Base-by-base conservation (phyloP, 2,113 vertebrate genomes). In the Calypte anna region DNA sequence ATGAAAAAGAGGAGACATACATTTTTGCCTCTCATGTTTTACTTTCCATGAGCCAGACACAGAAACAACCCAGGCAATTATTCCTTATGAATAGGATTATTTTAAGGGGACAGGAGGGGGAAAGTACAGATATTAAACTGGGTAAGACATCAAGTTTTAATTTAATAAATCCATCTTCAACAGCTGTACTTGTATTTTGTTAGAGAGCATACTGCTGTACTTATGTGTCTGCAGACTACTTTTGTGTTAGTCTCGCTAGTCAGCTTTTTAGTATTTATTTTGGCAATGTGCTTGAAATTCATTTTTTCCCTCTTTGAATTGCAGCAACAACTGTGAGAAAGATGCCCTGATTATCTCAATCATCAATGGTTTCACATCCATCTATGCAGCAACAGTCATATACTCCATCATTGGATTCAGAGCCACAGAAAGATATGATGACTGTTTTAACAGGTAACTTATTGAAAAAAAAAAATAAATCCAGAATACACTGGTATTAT, bases 331-430 rank as follows among this genome's bases (percentile, higher is more conserved):
- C 94, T 99, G 99, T 67, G 99, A 99, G 97, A 98, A 93, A 96
- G 99, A 99, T 25, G 98, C 99, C 0, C 79, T 99, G 67, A 98
- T 98, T 5, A 98, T 99, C 90, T 99, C 99, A 21, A 30, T 99
- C 87, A 98, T 99, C 94, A 99, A 99, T 3, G 99, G 99, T 57
- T 98, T 98, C 97, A 99, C 99, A 2, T 99, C 99, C 0, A 87
- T 99, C 68, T 99, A 98, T 10, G 98, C 99, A 0, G 99, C 99
- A 19, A 99, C 98, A 0, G 99, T 99, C 51, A 98, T 99, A 82
- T 99, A 99, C 67, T 99, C 99, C 86, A 98, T 99, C 97, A 99
- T 99, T 5, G 99, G 99, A 78, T 99, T 99, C 98, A 98, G 99
- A 10, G 99, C 99, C 88, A 99, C 98, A 0, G 89, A 98, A 73